Evolutionary conservation across 2,888 invertebrate genomes (phyloP), one percentile per base, ranked within the genome.

Genomic region (Dasysyrphus albostriatus): DNA sequence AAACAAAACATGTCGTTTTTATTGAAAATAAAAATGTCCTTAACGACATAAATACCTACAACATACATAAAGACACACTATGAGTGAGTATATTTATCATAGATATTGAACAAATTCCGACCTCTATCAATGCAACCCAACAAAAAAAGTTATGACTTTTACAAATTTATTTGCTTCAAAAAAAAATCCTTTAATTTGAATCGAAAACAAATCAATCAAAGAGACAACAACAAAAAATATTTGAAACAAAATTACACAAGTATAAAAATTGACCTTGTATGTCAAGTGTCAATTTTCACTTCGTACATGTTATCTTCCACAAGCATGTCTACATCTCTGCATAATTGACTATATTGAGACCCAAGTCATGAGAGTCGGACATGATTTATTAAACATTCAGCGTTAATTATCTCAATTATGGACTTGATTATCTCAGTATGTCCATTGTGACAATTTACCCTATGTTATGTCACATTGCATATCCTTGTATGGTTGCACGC

Each of bases 381-480:
- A 59, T 59, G 59, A 59, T 54, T 54, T 54, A 54, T 54, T 54
- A 54, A 54, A 54, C 29, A 54, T 54, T 54, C 14, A 29, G 29
- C 54, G 54, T 54, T 54, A 54, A 54, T 54, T 59, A 59, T 59
- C 39, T 9, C 59, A 59, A 59, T 59, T 59, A 59, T 24, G 12
- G 39, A 39, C 19, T 59, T 59, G 59, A 59, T 59, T 59, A 59
- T 59, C 16, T 59, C 39, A 16, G 58, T 34, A 34, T 58, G 54
- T 54, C 29, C 10, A 58, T 58, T 58, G 37, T 37, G 58, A 58
- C 58, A 58, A 37, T 58, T 37, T 58, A 32, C 32, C 32, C 3
- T 12, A 58, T 19, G 37, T 58, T 58, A 34, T 58, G 58, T 9
- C 10, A 58, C 39, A 59, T 39, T 39, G 24, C 39, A 39, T 14